phyloP scores from a whole-genome alignment of 2,888 invertebrate species.

The Myopa tessellatipennis region DNA sequence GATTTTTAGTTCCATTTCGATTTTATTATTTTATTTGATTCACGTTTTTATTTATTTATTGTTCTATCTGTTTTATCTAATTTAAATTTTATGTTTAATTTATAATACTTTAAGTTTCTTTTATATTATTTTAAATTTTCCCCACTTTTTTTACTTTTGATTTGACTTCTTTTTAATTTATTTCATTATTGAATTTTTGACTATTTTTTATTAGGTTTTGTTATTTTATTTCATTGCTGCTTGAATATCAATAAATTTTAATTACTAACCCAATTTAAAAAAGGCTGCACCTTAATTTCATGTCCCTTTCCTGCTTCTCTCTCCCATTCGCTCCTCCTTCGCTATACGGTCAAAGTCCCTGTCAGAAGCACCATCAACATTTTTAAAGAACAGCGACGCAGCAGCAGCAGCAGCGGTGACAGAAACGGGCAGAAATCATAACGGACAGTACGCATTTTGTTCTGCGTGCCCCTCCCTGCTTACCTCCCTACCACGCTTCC shows the following conservation, averaged over 20 bases:
- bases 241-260: constrained; percentile 36
- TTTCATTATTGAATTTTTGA: neutral
- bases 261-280: constrained; percentile 42
- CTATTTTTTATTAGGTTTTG: neutral
- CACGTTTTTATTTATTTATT: no score
- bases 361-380: neutral
- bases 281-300: neutral
- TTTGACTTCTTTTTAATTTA: no score
- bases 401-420: neutral
- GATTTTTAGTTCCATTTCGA: no score
- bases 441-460: neutral
- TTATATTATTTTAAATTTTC: neutral
- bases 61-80: neutral
- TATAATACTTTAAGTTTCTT: neutral
- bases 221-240: neutral
- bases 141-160: neutral
- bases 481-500: neutral
- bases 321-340: neutral
- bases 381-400: neutral
- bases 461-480: neutral
- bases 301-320: neutral
- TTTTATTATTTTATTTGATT: no score
- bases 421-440: neutral
- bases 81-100: neutral
- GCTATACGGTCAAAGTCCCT: no score